Base-by-base conservation (phyloP, 2,113 vertebrate genomes). In the Herpailurus yagouaroundi region DNA sequence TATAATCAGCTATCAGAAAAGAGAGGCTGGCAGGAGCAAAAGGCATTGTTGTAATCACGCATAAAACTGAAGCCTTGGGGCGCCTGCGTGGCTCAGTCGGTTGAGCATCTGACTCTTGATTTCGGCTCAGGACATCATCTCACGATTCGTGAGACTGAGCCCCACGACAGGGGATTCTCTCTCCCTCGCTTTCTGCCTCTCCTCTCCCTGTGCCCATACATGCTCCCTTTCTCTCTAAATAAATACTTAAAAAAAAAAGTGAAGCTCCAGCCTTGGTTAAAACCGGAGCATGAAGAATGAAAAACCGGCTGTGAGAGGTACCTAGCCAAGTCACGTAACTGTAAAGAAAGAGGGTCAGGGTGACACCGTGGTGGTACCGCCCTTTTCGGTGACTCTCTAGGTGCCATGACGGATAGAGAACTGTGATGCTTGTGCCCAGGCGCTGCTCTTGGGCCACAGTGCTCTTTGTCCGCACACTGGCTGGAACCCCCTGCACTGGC, bases 401-500 rank as follows among this genome's bases (percentile, higher is more conserved):
- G 33, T 41, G 18, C 29, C n/a, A 1, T 19, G 27, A 55, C 3
- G n/a, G 21, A 1, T 31, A 41, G 66, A 55, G 69, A 86, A 41
- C 11, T 8, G 2, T 8, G 86, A 71, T 29, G 79, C 12, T 31
- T 36, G 25, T 5, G 29, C n/a, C 19, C 29, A 38, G 85, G 38
- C 3, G 4, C 27, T 41, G 63, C 8, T 3, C 38, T 0, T 4
- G 23, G 69, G 48, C 31, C 27, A 31, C 7, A 0, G 31, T 0
- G 16, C 16, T n/a, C n/a, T 60, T 27, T 7, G 11, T 23, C 57
- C 33, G 13, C 15, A 12, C 31, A 4, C 9, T 4, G 21, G 7
- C 6, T 14, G 5, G 19, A 31, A 48, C 31, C 13, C n/a, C 7
- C 19, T 0, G 5, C 1, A 55, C 38, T 3, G 33, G 52, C 36